Evolutionary conservation across 2,797 vertebrate genomes (phyloP), one percentile per base, ranked within the genome.

Genomic region (Pipistrellus nathusii): DNA sequence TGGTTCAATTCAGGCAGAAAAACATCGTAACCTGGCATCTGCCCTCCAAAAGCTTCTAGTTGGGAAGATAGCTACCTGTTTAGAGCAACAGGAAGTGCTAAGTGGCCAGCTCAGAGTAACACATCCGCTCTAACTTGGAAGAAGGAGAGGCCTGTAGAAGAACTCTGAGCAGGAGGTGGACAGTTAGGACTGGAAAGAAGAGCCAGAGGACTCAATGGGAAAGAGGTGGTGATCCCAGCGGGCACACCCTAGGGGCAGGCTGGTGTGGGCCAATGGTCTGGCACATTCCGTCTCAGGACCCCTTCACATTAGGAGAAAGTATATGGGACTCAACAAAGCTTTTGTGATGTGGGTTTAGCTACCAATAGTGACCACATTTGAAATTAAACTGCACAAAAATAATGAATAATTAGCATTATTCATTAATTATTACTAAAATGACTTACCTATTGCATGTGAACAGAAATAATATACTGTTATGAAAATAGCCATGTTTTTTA

Each of bases 1-100:
- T 0, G 15, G 23, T 14, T 32, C 15, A 0, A 0, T 51, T 6
- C 18, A 3, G 51, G 23, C 2, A 4, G 13, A 41, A 55, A 57
- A 57, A 2, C n/a, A 0, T 51, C 13, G 4, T 23, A 41, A 12
- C 48, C 8, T 6, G 55, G n/a, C 23, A 6, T 48, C 44, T 66
- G 51, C 46, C 27, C 18, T 68, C 66, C 9, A 4, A 15, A 66
- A 30, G 10, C 4, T 6, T 15, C 48, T 9, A 1, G 2, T 0
- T n/a, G 75, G 35, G 71, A 51, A 41, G 51, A 76, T 4, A 0
- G 41, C 30, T n/a, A 6, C 4, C n/a, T 59, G 6, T 27, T 27
- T 2, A 35, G 8, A 89, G 55, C 35, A 8, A 2, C 4, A 3
- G 64, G 17, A 18, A 14, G 20, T 8, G 20, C 82, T 6, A 4